Percentiles rank a stretch among this genome's conserved stretches.
These are phyloP conservation scores for Planiliza haematocheilus DNA, from an alignment of 2,113 vertebrate species.

Conservation along the genomic window DNA sequence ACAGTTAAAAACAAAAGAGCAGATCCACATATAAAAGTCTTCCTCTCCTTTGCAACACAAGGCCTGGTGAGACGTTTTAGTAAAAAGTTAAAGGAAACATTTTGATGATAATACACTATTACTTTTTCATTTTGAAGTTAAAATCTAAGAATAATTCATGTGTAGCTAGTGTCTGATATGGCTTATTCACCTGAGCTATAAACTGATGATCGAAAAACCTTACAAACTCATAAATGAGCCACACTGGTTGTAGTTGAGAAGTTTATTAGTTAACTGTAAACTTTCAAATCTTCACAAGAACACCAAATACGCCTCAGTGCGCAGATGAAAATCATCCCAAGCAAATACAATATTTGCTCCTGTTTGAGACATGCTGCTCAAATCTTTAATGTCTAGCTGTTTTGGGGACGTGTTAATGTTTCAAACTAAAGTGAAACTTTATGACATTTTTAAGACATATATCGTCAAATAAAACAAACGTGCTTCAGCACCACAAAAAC, in stretches of 20 bases:
- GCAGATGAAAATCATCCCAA: background rate
- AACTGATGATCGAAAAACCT: background rate
- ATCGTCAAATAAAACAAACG: background rate
- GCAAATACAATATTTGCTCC: background rate
- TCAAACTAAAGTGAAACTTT: too few species aligned
- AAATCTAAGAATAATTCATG: background rate
- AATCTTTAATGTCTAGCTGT: background rate
- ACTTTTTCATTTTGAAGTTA: too few species aligned
- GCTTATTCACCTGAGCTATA: background rate
- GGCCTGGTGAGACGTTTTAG: background rate
- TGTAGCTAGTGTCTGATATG: background rate
- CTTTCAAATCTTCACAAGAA: conserved; percentile 1
- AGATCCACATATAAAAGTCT: conserved; percentile 31
- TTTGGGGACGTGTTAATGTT: background rate
- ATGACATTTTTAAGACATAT: background rate
- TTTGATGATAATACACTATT: too few species aligned
- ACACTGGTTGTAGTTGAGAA: too few species aligned
- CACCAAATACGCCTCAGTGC: too few species aligned
- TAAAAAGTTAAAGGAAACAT: too few species aligned
- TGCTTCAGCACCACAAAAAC: background rate
- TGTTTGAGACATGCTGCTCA: background rate
- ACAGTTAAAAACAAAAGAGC: conserved; percentile 72
- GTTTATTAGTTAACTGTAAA: too few species aligned
- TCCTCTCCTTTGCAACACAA: conserved; percentile 1
- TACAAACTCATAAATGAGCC: background rate